phyloP scores from a whole-genome alignment of 1,140 invertebrate genomes.

The Magallana ariakensis region DNA sequence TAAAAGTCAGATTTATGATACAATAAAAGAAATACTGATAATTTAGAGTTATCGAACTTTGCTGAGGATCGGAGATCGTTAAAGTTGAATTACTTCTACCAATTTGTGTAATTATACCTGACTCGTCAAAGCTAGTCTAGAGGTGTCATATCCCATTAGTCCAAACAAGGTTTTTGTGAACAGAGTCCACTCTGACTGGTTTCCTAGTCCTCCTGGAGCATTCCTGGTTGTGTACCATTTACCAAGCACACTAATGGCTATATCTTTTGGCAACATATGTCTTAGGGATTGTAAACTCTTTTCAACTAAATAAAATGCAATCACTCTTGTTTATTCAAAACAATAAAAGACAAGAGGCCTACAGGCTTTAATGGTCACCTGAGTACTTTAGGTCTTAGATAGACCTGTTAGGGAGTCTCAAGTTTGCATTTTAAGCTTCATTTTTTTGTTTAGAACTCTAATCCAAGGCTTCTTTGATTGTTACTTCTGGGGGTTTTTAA shows the following conservation, averaged over 20 bases:
- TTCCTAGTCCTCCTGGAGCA: constrained; percentile 90
- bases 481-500: no score
- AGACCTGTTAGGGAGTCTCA: no score
- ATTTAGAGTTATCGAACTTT: no score
- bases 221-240: constrained; percentile 93
- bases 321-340: no score
- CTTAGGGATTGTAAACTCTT: constrained; percentile 87
- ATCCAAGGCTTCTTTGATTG: no score
- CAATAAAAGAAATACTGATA: no score
- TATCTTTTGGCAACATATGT: constrained; percentile 87
- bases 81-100: no score
- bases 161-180: constrained; percentile 83
- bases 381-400: background rate
- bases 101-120: constrained; percentile 62
- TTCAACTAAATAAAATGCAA: constrained; percentile 51
- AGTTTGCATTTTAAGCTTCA: no score
- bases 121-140: constrained; percentile 82
- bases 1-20: no score
- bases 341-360: background rate
- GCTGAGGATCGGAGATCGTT: no score
- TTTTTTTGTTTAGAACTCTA: no score
- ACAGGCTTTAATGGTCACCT: background rate
- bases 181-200: constrained; percentile 89
- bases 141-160: constrained; percentile 87
- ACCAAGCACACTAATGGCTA: constrained; percentile 88